Conservation (phyloP, 2,797 vertebrate genomes). For the Strix occidentalis region DNA sequence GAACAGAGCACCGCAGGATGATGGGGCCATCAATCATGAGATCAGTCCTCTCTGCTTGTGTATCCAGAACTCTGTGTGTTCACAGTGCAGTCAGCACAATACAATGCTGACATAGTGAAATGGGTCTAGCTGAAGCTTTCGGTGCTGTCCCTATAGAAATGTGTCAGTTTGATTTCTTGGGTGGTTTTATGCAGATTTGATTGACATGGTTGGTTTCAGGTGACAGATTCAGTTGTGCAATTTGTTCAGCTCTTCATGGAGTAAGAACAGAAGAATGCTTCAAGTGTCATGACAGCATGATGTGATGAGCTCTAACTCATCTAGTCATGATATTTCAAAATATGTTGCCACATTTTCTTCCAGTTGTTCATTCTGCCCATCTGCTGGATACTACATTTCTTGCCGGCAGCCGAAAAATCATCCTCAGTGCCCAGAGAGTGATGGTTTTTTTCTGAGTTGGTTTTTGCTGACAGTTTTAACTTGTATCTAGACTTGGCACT, state of each 20-base stretch:
- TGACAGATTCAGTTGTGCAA: background rate
- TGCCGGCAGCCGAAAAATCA: background rate
- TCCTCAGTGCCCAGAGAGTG: background rate
- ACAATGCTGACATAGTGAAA: background rate
- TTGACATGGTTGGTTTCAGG: background rate
- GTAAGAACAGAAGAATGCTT: background rate
- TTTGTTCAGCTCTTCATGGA: background rate
- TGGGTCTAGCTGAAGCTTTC: background rate
- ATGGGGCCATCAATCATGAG: rapidly evolving
- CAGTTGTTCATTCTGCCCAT: background rate
- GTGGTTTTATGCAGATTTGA: background rate
- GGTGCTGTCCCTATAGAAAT: background rate
- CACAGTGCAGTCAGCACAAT: background rate
- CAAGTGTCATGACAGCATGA: background rate
- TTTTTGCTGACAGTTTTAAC: conserved; percentile 6
- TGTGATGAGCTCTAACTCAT: background rate
- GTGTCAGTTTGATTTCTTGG: background rate
- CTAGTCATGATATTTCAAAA: conserved; percentile 26
- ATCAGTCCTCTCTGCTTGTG: background rate
- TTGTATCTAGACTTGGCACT: background rate
- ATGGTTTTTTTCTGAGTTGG: background rate
- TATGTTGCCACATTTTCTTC: background rate
- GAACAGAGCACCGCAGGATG: background rate
- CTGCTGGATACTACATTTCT: background rate
- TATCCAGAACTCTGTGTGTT: background rate